These are phyloP conservation scores for Temnothorax longispinosus DNA, from an alignment of 1,140 invertebrate genomes.

Conservation along the genomic window DNA sequence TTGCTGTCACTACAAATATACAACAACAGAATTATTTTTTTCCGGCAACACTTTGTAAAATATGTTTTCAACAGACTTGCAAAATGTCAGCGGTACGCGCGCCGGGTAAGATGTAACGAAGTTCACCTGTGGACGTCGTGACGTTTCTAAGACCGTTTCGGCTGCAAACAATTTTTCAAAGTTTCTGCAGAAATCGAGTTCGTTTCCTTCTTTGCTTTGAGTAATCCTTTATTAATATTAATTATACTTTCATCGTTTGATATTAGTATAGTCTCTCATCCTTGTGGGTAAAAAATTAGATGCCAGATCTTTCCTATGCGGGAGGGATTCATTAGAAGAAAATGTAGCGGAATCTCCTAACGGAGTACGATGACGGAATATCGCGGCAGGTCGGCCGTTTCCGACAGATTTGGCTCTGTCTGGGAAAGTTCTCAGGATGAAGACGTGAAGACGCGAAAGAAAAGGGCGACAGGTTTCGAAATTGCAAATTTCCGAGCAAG, in stretches of 20 bases:
- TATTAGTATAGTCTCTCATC: background rate
- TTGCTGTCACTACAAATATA: no score
- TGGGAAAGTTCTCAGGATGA: background rate
- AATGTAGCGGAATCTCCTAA: background rate
- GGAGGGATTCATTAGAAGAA: background rate
- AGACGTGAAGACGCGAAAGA: background rate
- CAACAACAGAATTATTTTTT: no score
- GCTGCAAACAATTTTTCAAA: background rate
- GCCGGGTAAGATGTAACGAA: background rate
- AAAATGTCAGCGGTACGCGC: background rate
- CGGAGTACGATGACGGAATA: background rate
- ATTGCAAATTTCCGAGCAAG: constrained; percentile 15
- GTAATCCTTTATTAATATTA: background rate
- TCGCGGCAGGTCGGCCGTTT: background rate
- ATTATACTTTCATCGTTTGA: background rate
- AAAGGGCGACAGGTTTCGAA: background rate
- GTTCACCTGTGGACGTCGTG: background rate
- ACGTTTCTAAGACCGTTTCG: background rate
- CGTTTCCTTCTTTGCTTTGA: background rate
- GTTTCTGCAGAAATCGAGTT: background rate
- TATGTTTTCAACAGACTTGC: background rate
- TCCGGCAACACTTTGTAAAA: background rate
- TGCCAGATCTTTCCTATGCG: background rate
- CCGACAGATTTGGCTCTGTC: background rate
- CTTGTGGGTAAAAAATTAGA: background rate